These are phyloP conservation scores for Tretioscincus oriximinensis DNA, from an alignment of 2,113 vertebrate genomes.

Conservation along the genomic window DNA sequence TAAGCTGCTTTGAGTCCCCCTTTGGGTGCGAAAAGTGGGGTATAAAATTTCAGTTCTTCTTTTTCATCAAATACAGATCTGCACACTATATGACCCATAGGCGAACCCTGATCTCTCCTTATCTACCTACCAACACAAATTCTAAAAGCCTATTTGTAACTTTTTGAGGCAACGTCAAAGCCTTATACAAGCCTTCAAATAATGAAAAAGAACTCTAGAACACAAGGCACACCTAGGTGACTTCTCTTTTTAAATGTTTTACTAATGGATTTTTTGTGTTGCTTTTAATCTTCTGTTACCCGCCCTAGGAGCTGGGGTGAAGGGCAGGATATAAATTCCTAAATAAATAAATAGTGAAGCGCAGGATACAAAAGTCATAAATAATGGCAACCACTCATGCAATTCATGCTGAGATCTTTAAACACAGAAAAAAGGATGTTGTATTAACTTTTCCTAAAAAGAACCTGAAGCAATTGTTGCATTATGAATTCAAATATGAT, in stretches of 20 bases:
- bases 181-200: background rate
- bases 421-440: background rate
- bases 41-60: too few relatives aligned
- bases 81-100: background rate
- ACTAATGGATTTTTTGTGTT: too few relatives aligned
- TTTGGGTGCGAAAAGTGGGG: too few relatives aligned
- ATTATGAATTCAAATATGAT: conserved; percentile 51
- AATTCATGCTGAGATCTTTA: background rate
- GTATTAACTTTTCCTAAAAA: background rate
- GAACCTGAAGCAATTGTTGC: conserved; percentile 41
- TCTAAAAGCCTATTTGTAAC: background rate
- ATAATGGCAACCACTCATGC: too few relatives aligned
- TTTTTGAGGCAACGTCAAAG: background rate
- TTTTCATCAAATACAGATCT: background rate
- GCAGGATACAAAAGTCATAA: too few relatives aligned
- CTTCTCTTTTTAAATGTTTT: background rate
- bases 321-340: too few relatives aligned
- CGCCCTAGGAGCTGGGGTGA: too few relatives aligned
- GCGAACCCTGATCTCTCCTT: background rate
- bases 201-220: background rate
- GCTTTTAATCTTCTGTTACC: too few relatives aligned
- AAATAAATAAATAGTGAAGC: too few relatives aligned
- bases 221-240: background rate
- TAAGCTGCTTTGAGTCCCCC: too few relatives aligned
- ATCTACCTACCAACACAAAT: background rate